Base-by-base conservation (phyloP, 2,113 vertebrate species). In the Genyomyrus donnyi region DNA sequence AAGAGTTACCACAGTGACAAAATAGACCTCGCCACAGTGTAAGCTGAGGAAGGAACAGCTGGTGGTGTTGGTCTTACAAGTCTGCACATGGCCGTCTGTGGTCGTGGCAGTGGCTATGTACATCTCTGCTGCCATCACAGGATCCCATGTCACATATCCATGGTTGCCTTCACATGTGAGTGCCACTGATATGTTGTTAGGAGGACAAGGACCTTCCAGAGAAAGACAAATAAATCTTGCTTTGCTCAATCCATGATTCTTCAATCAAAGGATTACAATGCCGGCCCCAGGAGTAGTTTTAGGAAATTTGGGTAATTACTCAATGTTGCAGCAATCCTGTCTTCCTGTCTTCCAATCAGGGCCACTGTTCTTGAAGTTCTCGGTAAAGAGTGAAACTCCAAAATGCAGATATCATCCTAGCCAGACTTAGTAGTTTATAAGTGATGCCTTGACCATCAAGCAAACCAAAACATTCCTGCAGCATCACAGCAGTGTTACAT, bases 191-290 rank as follows among this genome's bases (percentile, higher is more conserved):
- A 96, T 91, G 3, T 92, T 49, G 50, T 92, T 91, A 35, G 95
- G 95, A 45, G 95, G 95, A 84, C 95, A 96, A 80, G 95, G 91
- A 21, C 95, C 95, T 96, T 90, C 9, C 7, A 90, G 42, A 66
- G 5, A 45, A 87, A 85, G 9, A 39, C 19, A n/a, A 15, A 50
- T 17, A 49, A 86, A 85, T 31, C 24, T 85, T 39, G 83, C 49
- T 52, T 48, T 11, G 39, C 66, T 35, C 53, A 46, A 13, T 45
- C 46, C 35, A 7, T 46, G 27, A 24, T 42, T 27, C 31, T 39
- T 4, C 19, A 5, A 42, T 58, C 31, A 85, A 35, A 3, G 86
- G 11, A 31, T 27, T 53, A 8, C n/a, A 87, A 27, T 21, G 50
- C n/a, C 11, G 10, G 48, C 24, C 13, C 49, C 35, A 52, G 8